These are phyloP conservation scores for Zelleria hepariella DNA, from an alignment of 2,888 invertebrate genomes.

Conservation along the genomic window DNA sequence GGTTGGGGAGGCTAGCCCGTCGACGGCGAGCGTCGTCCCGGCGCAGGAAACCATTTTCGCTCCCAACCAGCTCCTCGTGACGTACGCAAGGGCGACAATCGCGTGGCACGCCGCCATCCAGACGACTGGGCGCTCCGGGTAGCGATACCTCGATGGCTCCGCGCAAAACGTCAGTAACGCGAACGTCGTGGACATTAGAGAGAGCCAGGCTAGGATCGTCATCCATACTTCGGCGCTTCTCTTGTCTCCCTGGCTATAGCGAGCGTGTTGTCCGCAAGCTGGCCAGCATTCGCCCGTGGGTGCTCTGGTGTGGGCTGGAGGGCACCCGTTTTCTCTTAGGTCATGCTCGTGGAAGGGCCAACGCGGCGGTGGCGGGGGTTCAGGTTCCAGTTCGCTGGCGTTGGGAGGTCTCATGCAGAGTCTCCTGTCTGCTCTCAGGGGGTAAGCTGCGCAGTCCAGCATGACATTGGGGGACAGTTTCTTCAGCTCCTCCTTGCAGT, in stretches of 20 bases:
- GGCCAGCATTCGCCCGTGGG: slow-evolving; percentile 74
- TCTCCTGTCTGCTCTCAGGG: slow-evolving; percentile 77
- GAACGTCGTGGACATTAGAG: slow-evolving; percentile 86
- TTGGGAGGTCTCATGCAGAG: slow-evolving; percentile 83
- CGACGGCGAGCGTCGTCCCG: slow-evolving; percentile 52
- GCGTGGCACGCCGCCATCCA: slow-evolving; percentile 92
- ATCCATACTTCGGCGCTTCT: slow-evolving; percentile 81
- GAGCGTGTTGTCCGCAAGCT: slow-evolving; percentile 78
- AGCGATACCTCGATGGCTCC: slow-evolving; percentile 89
- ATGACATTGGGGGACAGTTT: slow-evolving; percentile 81
- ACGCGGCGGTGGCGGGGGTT: slow-evolving; percentile 49
- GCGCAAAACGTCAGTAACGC: slow-evolving; percentile 89
- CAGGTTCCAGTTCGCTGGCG: slow-evolving; percentile 54
- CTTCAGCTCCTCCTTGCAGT: slow-evolving; percentile 80
- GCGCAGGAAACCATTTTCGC: slow-evolving; percentile 44
- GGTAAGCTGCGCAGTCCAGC: slow-evolving; percentile 85
- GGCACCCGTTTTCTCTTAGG: slow-evolving; percentile 61
- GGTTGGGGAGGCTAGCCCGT: slow-evolving; percentile 66
- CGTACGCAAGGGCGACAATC: slow-evolving; percentile 82
- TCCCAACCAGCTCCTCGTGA: slow-evolving; percentile 76
- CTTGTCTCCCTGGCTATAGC: slow-evolving; percentile 77
- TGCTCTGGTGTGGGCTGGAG: slow-evolving; percentile 72
- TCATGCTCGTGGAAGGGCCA: slow-evolving; percentile 58
- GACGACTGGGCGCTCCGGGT: slow-evolving; percentile 93
- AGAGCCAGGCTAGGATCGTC: slow-evolving; percentile 82